phyloP scores from a whole-genome alignment of 2,888 invertebrate genomes.

The Tryphoninae sp. region DNA sequence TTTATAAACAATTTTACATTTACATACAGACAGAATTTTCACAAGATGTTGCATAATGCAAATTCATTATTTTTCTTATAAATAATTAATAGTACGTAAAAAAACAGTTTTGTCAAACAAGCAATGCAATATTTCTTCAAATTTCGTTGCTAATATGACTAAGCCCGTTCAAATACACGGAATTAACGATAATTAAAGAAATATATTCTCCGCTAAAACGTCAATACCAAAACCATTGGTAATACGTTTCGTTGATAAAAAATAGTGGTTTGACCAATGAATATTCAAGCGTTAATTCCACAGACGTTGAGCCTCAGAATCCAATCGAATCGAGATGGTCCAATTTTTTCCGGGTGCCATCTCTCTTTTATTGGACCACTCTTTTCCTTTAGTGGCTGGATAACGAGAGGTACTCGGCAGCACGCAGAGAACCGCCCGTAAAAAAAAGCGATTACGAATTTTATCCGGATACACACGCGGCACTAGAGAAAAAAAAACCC shows the following conservation, averaged over 20 bases:
- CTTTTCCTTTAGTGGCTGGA: slow-evolving; percentile 4
- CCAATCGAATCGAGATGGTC: slow-evolving; percentile 8
- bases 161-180: too few species aligned
- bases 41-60: too few species aligned
- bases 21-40: too few species aligned
- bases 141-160: too few species aligned
- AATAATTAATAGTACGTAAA: too few species aligned
- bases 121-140: too few species aligned
- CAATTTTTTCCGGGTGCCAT: neutral
- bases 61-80: too few species aligned
- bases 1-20: too few species aligned
- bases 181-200: too few species aligned
- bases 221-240: too few species aligned
- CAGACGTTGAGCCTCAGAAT: slow-evolving; percentile 34
- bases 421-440: slow-evolving; percentile 2
- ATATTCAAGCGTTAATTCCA: slow-evolving; percentile 42
- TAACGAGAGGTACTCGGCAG: slow-evolving; percentile 9
- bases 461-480: slow-evolving; percentile 6
- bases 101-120: too few species aligned
- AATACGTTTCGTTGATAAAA: slow-evolving; percentile 1
- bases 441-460: slow-evolving; percentile 46
- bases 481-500: neutral
- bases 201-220: too few species aligned
- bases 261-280: slow-evolving; percentile 53
- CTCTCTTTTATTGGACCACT: slow-evolving; percentile 6